Conservation (phyloP, 1,140 invertebrate genomes). For the Lethocerus indicus region DNA sequence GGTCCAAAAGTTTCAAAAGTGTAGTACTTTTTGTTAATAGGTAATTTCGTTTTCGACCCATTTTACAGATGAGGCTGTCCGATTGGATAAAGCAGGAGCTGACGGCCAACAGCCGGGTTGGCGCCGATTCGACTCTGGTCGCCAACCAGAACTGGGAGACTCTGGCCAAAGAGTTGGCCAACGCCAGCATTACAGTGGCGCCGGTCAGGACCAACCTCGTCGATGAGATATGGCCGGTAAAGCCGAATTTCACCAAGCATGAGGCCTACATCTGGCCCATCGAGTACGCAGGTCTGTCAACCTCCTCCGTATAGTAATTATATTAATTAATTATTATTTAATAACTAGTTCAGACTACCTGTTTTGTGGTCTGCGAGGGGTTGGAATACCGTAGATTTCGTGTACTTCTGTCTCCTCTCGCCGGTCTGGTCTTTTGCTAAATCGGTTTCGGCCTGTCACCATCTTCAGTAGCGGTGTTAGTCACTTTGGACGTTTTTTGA, state of each 20-base stretch:
- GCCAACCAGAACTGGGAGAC: constrained; percentile 41
- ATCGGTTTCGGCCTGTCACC: no score
- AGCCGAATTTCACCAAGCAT: constrained; percentile 14
- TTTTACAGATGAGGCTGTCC: constrained; percentile 13
- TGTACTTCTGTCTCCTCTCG: no score
- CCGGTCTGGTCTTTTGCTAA: no score
- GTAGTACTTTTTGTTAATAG: background rate
- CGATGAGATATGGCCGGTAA: constrained; percentile 51
- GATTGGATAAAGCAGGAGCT: constrained; percentile 44
- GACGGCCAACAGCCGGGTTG: constrained; percentile 43
- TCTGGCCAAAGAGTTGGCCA: constrained; percentile 36
- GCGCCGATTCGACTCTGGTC: constrained; percentile 63
- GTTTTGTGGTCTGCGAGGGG: no score
- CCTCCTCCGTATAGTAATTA: no score
- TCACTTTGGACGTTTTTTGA: no score
- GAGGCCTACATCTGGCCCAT: constrained; percentile 13
- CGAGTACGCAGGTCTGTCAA: constrained; percentile 16
- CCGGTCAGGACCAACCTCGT: constrained; percentile 61
- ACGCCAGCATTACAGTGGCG: constrained; percentile 29
- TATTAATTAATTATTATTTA: no score
- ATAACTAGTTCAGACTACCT: no score
- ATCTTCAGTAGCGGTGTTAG: no score
- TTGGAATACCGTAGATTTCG: no score
- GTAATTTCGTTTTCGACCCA: background rate
- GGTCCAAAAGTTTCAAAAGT: background rate